These are phyloP conservation scores for Sesia apiformis DNA, from an alignment of 2,888 invertebrate species.

Conservation along the genomic window DNA sequence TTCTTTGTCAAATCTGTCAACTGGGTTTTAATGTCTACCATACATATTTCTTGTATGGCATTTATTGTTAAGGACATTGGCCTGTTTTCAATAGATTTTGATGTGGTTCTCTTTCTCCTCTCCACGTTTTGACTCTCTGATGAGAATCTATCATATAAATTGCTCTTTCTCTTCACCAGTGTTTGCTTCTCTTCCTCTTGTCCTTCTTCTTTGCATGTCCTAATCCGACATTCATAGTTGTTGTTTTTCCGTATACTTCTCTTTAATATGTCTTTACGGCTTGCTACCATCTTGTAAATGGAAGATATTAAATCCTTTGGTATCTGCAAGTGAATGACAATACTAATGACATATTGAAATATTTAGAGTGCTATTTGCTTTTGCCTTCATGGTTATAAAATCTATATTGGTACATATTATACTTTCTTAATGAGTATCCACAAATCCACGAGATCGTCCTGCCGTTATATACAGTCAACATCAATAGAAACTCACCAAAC, in stretches of 20 bases:
- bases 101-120: conserved; percentile 46
- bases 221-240: conserved; percentile 57
- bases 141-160: conserved; percentile 58
- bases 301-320: conserved; percentile 84
- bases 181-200: conserved; percentile 30
- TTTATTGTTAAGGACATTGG: conserved; percentile 52
- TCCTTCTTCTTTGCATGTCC: conserved; percentile 38
- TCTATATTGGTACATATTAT: too few species aligned
- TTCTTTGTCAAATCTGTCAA: conserved; percentile 51
- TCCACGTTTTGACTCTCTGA: conserved; percentile 57
- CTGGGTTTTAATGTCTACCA: conserved; percentile 63
- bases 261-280: conserved; percentile 73
- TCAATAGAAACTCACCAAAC: too few species aligned
- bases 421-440: too few species aligned
- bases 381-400: too few species aligned
- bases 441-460: too few species aligned
- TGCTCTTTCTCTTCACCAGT: conserved; percentile 58
- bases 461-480: too few species aligned
- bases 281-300: conserved; percentile 83
- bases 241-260: conserved; percentile 68
- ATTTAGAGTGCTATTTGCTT: too few species aligned
- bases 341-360: too few species aligned
- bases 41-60: conserved; percentile 65
- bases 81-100: conserved; percentile 37
- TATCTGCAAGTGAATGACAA: conserved; percentile 46